phyloP scores from a whole-genome alignment of 1,140 invertebrate species.

The Linepithema humile region DNA sequence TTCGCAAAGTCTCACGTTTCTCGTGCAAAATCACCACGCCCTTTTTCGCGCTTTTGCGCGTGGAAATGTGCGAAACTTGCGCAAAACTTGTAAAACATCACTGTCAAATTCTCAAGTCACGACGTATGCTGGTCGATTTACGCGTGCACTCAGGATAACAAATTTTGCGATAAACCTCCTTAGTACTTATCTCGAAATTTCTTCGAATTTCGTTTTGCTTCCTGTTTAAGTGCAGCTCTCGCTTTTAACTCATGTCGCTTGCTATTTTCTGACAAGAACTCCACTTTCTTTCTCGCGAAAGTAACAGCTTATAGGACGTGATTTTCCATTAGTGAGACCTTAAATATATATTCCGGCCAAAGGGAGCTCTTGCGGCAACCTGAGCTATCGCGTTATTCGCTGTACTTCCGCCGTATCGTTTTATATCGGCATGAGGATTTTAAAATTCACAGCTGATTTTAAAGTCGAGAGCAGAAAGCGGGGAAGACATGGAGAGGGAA shows the following conservation, averaged over 20 bases:
- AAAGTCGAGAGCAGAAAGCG: not conserved
- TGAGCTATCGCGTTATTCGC: slow-evolving; percentile 12
- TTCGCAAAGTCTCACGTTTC: not conserved
- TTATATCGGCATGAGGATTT: not conserved
- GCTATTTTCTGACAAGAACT: not conserved
- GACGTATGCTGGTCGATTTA: slow-evolving; percentile 6
- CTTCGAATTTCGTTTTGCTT: not conserved
- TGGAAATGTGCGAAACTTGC: not conserved
- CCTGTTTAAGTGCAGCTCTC: not conserved
- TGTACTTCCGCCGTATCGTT: not conserved
- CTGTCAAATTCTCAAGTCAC: not conserved
- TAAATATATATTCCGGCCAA: not conserved
- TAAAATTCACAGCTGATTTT: slow-evolving; percentile 57
- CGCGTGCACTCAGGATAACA: slow-evolving; percentile 7
- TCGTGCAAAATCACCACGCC: not conserved
- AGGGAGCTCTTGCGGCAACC: not conserved
- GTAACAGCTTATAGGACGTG: not conserved
- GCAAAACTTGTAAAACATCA: slow-evolving; percentile 18
- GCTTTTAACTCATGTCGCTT: not conserved
- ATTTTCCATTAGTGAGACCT: slow-evolving; percentile 24
- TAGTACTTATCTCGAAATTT: slow-evolving; percentile 14
- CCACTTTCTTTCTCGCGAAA: not conserved
- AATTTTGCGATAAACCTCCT: slow-evolving; percentile 9
- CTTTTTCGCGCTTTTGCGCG: not conserved
- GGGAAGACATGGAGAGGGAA: not conserved